Conservation (phyloP, 2,888 invertebrate species). For the Gymnocheta viridis region DNA sequence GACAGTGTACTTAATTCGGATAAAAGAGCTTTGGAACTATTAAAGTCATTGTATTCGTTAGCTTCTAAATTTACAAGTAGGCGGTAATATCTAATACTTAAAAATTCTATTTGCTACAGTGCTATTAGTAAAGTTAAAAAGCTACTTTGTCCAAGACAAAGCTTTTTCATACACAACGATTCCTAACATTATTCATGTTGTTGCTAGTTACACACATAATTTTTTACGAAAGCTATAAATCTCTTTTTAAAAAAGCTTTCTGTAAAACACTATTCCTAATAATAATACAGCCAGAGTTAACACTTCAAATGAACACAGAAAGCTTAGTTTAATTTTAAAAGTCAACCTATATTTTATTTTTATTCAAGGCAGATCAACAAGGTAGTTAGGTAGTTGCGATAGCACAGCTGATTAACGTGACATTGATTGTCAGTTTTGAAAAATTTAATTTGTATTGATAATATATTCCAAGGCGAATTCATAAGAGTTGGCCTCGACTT, state of each 20-base stretch:
- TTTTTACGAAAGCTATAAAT: constrained; percentile 15
- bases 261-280: constrained; percentile 43
- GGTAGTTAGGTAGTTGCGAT: no score
- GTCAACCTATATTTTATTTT: constrained; percentile 6
- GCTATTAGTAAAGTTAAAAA: constrained; percentile 9
- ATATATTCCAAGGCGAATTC: no score
- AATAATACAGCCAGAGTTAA: constrained; percentile 49
- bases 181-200: constrained; percentile 56
- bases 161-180: constrained; percentile 52
- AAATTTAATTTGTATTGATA: no score
- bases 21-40: constrained; percentile 89
- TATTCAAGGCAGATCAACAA: no score
- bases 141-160: constrained; percentile 27
- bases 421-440: no score
- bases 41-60: constrained; percentile 91
- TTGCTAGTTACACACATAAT: constrained; percentile 50
- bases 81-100: constrained; percentile 76
- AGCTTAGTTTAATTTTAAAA: constrained; percentile 28
- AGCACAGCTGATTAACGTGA: no score
- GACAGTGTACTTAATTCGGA: constrained; percentile 84
- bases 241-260: constrained; percentile 13
- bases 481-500: no score
- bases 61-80: constrained; percentile 90
- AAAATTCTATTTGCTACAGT: constrained; percentile 1
- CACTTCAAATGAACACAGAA: constrained; percentile 30